Conservation (phyloP, 2,797 vertebrate species). For the Esox masquinongy region DNA sequence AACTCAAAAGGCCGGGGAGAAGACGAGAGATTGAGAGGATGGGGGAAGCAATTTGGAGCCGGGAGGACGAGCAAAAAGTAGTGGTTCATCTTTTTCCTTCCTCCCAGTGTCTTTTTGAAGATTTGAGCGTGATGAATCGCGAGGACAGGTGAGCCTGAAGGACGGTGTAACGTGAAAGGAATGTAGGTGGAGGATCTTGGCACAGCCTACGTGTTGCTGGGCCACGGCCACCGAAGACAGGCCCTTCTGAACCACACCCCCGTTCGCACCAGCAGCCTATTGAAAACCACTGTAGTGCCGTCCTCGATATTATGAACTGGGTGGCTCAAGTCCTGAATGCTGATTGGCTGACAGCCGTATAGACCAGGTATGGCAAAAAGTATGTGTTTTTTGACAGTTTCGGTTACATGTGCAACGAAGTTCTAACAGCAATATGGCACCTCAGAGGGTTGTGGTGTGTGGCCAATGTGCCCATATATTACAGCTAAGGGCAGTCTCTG, state of each 20-base stretch:
- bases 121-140: conserved; percentile 34
- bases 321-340: no score
- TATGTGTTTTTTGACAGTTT: no score
- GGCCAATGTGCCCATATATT: no score
- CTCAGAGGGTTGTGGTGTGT: no score
- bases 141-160: conserved; percentile 33
- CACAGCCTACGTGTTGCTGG: not conserved
- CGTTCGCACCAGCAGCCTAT: not conserved
- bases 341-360: no score
- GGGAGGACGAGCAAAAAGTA: conserved; percentile 5
- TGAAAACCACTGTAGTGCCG: not conserved
- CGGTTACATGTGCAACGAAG: no score
- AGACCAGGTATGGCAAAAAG: no score
- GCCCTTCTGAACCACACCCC: not conserved
- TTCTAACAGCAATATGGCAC: no score
- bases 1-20: conserved; percentile 18
- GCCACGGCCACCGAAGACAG: not conserved
- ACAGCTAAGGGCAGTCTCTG: no score
- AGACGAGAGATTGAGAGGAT: not conserved
- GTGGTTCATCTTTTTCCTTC: conserved; percentile 4
- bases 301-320: not conserved
- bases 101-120: conserved; percentile 18
- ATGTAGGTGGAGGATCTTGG: conserved; percentile 18
- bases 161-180: conserved; percentile 37
- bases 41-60: conserved; percentile 28